These are phyloP conservation scores for Callopanchax toddi DNA, from an alignment of 2,113 vertebrate genomes.

Conservation along the genomic window DNA sequence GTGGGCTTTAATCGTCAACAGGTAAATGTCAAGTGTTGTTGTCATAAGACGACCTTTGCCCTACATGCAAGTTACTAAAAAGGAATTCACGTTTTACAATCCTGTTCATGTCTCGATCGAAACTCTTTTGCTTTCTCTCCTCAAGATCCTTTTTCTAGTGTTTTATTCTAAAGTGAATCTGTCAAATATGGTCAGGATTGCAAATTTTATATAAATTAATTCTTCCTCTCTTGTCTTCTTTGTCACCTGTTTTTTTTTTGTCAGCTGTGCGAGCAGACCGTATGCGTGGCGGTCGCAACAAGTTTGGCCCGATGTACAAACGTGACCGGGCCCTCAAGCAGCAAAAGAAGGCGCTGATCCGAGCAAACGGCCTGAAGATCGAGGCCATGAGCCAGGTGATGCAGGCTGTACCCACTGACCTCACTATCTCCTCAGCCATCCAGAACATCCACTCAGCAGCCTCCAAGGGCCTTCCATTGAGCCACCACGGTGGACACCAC, in stretches of 20 bases:
- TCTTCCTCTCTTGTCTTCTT: conserved; percentile 10
- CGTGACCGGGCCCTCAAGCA: conserved; percentile 96
- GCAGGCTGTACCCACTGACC: conserved; percentile 94
- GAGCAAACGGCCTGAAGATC: conserved; percentile 97
- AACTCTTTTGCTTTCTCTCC: background rate
- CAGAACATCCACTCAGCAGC: conserved; percentile 97
- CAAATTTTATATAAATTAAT: conserved; percentile 1
- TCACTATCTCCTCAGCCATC: conserved; percentile 95
- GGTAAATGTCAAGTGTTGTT: conserved; percentile 61
- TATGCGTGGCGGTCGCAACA: conserved; percentile 97
- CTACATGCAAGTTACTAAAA: conserved; percentile 41
- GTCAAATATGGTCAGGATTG: background rate
- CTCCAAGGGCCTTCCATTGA: conserved; percentile 96
- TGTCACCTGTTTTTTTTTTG: background rate
- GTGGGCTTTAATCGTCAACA: conserved; percentile 56
- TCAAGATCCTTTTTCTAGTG: background rate
- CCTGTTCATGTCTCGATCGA: background rate
- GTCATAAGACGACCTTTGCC: conserved; percentile 55
- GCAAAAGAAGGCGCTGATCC: conserved; percentile 97
- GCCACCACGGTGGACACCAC: conserved; percentile 83
- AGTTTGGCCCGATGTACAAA: conserved; percentile 99
- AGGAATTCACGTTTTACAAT: conserved; percentile 4
- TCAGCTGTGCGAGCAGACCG: conserved; percentile 95
- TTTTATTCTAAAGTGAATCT: background rate
- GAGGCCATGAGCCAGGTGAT: conserved; percentile 98